phyloP scores from a whole-genome alignment of 2,888 invertebrate genomes.

The Caenorhabditis panamensis region DNA sequence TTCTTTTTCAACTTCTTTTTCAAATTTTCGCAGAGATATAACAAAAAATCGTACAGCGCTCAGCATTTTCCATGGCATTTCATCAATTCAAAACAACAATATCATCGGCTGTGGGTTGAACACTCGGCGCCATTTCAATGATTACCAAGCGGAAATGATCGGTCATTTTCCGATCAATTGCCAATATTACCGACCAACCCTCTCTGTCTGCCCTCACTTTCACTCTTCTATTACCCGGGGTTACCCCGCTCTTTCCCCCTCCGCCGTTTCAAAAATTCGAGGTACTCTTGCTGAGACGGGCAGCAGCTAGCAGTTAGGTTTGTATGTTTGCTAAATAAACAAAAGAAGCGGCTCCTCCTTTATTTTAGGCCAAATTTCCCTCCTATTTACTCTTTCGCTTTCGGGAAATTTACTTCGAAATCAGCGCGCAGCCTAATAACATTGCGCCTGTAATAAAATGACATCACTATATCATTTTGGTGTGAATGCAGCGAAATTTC shows the following conservation, averaged over 20 bases:
- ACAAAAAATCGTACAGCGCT: not conserved
- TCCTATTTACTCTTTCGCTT: constrained; percentile 12
- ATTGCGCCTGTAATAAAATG: not conserved
- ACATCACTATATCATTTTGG: not conserved
- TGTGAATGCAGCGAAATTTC: not conserved
- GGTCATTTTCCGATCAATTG: constrained; percentile 42
- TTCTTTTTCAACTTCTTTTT: too few species aligned
- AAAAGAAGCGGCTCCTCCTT: constrained; percentile 25
- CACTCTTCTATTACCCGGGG: not conserved
- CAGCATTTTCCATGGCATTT: too few species aligned
- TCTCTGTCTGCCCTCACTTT: constrained; percentile 24
- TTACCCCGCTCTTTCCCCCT: constrained; percentile 8
- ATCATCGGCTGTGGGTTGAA: too few species aligned
- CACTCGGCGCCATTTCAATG: too few species aligned
- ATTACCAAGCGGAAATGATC: constrained; percentile 35
- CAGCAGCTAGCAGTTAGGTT: constrained; percentile 3
- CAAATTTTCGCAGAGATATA: not conserved
- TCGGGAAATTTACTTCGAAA: not conserved
- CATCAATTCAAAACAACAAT: too few species aligned
- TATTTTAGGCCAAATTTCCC: constrained; percentile 37
- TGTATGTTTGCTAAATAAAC: constrained; percentile 50
- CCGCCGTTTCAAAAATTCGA: constrained; percentile 5
- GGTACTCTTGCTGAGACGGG: constrained; percentile 22
- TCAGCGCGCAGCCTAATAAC: not conserved
- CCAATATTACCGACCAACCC: not conserved